Percentiles rank a stretch among this genome's conserved stretches.
phyloP scores from a whole-genome alignment of 2,113 vertebrate genomes.

The Cichladusa arquata region DNA sequence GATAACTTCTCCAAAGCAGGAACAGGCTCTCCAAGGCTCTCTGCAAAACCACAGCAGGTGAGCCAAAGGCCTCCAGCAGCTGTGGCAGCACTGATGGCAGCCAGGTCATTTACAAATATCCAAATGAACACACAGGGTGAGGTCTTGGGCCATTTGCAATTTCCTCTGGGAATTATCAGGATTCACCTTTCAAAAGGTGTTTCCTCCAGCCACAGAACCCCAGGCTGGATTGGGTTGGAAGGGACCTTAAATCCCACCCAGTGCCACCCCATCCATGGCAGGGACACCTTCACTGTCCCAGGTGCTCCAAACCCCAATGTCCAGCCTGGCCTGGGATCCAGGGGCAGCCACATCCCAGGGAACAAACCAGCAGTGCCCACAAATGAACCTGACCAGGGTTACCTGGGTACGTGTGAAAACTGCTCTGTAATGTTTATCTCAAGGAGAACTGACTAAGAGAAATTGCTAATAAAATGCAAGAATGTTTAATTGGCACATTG shows the following conservation, averaged over 20 bases:
- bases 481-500: background rate
- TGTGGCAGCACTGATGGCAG: fast-evolving
- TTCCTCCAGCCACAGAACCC: background rate
- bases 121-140: background rate
- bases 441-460: background rate
- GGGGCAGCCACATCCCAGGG: background rate
- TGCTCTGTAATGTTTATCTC: background rate
- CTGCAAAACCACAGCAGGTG: background rate
- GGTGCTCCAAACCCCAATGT: no score
- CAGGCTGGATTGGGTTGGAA: fast-evolving
- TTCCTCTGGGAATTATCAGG: background rate
- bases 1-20: background rate
- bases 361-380: fast-evolving
- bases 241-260: fast-evolving
- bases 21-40: background rate
- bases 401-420: background rate
- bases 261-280: background rate
- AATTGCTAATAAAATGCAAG: background rate
- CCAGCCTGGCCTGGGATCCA: background rate
- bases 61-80: background rate
- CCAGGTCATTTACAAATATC: no score
- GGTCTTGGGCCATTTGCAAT: fast-evolving
- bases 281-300: background rate
- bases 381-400: fast-evolving
- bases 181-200: background rate